phyloP scores from a whole-genome alignment of 1,140 invertebrate genomes.

The Pentalonia nigronervosa region DNA sequence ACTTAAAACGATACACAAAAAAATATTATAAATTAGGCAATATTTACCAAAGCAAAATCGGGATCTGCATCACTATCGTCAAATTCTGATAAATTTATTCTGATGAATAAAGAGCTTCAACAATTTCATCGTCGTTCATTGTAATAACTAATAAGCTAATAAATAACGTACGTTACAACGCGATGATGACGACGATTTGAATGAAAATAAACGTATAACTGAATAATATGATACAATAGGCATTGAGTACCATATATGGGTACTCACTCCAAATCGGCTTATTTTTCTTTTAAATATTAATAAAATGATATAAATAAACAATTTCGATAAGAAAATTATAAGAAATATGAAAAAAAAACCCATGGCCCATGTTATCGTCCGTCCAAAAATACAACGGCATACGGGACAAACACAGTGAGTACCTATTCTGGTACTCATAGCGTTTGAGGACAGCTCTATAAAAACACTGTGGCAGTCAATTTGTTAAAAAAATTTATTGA shows the following conservation, averaged over 20 bases:
- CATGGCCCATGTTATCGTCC: not conserved
- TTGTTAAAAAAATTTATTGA: not conserved
- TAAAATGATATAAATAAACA: conserved; percentile 16
- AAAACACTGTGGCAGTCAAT: too few species aligned
- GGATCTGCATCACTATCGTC: conserved; percentile 7
- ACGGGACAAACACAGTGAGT: conserved; percentile 12
- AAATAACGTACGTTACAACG: not conserved
- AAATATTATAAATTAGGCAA: conserved; percentile 2
- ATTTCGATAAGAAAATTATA: conserved; percentile 23
- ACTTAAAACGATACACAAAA: not conserved
- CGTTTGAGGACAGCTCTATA: too few species aligned
- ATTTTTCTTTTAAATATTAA: not conserved
- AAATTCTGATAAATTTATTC: not conserved
- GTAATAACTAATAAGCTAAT: not conserved
- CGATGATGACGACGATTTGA: not conserved
- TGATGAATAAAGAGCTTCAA: not conserved
- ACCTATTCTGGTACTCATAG: conserved; percentile 22
- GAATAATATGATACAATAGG: conserved; percentile 33
- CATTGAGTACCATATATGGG: conserved; percentile 30
- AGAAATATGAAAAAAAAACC: conserved; percentile 32
- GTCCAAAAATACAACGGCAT: conserved; percentile 10
- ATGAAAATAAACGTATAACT: not conserved
- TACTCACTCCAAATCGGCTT: conserved; percentile 26
- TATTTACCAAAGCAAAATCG: not conserved
- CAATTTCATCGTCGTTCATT: not conserved